phyloP scores from a whole-genome alignment of 2,888 invertebrate genomes.

The Margaritifera margaritifera region DNA sequence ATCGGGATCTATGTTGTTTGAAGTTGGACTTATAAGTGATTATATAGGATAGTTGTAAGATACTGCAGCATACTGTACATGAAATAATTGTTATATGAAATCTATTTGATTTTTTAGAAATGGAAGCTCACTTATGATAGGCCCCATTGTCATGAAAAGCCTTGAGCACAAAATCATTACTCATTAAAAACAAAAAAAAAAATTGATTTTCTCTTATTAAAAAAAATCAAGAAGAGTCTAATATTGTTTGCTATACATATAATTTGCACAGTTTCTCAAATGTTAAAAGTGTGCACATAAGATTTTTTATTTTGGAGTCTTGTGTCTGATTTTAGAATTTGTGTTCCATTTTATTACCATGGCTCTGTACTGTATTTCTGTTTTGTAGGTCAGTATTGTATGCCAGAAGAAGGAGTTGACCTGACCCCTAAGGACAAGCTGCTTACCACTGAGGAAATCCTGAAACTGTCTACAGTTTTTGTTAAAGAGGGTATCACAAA shows the following conservation, averaged over 20 bases:
- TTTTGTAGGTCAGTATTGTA: constrained; percentile 91
- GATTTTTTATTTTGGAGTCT: neutral
- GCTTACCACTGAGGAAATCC: constrained; percentile 86
- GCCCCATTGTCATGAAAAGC: too few species aligned
- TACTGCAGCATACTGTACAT: too few species aligned
- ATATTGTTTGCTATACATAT: neutral
- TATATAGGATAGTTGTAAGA: too few species aligned
- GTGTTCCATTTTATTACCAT: neutral
- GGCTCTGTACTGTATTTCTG: neutral
- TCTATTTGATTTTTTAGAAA: too few species aligned
- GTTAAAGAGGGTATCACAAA: constrained; percentile 91
- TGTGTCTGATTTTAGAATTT: neutral
- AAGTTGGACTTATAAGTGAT: too few species aligned
- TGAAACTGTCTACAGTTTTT: constrained; percentile 86
- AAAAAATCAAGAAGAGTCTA: neutral
- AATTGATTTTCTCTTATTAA: neutral
- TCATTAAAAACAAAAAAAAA: too few species aligned
- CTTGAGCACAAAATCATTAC: too few species aligned
- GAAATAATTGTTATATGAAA: too few species aligned
- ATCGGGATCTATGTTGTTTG: too few species aligned
- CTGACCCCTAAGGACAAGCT: constrained; percentile 85
- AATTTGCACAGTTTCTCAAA: neutral
- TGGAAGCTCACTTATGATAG: too few species aligned
- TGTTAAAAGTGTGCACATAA: too few species aligned
- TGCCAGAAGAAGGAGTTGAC: constrained; percentile 95